phyloP scores from a whole-genome alignment of 2,113 vertebrate species.

The Seriola rivoliana region DNA sequence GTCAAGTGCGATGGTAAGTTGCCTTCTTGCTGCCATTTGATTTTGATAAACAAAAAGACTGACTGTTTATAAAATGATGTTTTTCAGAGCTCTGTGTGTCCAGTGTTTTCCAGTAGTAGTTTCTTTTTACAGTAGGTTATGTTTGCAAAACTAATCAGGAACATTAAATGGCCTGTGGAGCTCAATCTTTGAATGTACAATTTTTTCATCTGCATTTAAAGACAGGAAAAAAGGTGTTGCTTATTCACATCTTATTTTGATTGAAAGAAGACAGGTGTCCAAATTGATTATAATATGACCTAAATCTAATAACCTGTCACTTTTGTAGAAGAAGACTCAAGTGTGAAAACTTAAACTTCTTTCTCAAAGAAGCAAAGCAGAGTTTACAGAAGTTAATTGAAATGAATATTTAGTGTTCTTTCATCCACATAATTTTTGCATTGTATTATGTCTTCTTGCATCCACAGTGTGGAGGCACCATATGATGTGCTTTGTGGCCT shows the following conservation, averaged over 20 bases:
- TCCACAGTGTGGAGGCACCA: slow-evolving; percentile 24
- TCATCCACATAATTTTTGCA: background rate
- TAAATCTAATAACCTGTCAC: background rate
- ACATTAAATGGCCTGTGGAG: background rate
- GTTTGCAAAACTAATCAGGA: background rate
- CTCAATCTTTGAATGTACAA: background rate
- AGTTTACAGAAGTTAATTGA: background rate
- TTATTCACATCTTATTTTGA: background rate
- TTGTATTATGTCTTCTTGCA: background rate
- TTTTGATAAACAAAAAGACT: background rate
- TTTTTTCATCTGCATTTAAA: background rate
- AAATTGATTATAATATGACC: background rate
- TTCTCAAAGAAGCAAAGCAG: background rate
- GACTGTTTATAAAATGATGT: background rate
- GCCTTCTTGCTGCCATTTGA: background rate
- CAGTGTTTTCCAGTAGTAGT: background rate
- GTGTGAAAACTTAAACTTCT: background rate
- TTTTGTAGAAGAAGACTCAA: background rate
- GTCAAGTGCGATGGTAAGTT: background rate
- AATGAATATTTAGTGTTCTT: background rate
- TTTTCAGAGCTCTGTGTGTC: background rate
- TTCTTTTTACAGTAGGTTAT: background rate
- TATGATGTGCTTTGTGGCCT: slow-evolving; percentile 33
- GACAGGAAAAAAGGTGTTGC: background rate
- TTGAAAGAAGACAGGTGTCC: background rate